Evolutionary conservation across 2,113 vertebrate genomes (phyloP).

Genomic region (Plectropomus leopardus): DNA sequence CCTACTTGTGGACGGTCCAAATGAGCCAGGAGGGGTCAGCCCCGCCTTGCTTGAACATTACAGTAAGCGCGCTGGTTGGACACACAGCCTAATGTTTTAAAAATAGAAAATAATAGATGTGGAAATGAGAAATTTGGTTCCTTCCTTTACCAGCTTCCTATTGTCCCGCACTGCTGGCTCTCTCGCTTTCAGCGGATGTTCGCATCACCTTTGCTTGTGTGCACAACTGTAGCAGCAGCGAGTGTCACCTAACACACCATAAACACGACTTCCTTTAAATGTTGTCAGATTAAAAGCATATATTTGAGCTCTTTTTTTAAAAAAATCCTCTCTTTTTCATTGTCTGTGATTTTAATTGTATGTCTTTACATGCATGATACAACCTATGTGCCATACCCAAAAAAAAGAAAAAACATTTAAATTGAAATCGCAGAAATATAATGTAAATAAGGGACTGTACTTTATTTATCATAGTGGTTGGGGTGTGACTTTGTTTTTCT

Average conservation of each 20-base stretch:
- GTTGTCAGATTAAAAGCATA: conserved; percentile 45
- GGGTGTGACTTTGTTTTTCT: too few relatives aligned
- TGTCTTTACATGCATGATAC: too few relatives aligned
- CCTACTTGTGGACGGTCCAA: conserved; percentile 35
- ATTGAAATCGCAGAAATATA: background rate
- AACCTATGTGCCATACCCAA: too few relatives aligned
- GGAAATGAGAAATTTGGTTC: conserved; percentile 30
- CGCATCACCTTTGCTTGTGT: conserved; percentile 33
- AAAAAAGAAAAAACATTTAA: too few relatives aligned
- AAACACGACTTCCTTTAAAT: background rate
- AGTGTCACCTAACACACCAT: rapidly evolving
- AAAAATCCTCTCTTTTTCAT: too few relatives aligned
- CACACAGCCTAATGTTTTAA: background rate
- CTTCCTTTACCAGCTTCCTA: conserved; percentile 39
- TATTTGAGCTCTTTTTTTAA: rapidly evolving
- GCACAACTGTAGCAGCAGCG: conserved; percentile 43
- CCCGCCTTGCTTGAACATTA: conserved; percentile 17
- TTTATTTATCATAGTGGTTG: too few relatives aligned
- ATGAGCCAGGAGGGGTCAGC: conserved; percentile 28
- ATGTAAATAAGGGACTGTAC: too few relatives aligned
- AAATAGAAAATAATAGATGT: background rate
- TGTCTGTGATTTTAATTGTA: too few relatives aligned
- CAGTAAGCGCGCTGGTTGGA: background rate
- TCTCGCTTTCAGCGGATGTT: conserved; percentile 56
- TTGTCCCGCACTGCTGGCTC: conserved; percentile 1